Evolutionary conservation across 2,888 invertebrate species (phyloP).

Genomic region (Nomada ferruginata): DNA sequence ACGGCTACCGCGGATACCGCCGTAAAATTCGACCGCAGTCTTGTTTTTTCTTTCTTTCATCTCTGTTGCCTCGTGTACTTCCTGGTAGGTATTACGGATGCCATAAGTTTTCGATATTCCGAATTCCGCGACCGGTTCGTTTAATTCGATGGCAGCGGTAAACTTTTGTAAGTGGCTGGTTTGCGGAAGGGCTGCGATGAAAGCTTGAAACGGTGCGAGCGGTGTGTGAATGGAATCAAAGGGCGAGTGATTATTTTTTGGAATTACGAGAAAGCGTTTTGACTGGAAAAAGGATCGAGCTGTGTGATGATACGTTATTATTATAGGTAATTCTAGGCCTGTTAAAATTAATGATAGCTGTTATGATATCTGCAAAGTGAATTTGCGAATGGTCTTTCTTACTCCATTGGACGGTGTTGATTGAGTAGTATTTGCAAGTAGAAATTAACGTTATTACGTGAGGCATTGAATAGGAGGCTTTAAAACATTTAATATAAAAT

Average conservation of each 20-base stretch:
- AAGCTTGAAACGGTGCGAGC: not conserved
- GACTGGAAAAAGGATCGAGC: too few species aligned
- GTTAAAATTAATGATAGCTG: too few species aligned
- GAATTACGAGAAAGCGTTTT: too few species aligned
- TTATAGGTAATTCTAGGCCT: too few species aligned
- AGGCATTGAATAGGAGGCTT: too few species aligned
- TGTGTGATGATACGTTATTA: too few species aligned
- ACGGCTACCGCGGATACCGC: slow-evolving; percentile 38
- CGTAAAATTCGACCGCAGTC: slow-evolving; percentile 51
- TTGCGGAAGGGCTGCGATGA: slow-evolving; percentile 4
- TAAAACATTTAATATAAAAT: too few species aligned
- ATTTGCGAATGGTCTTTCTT: too few species aligned
- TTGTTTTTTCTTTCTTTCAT: not conserved
- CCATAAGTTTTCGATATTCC: slow-evolving; percentile 43
- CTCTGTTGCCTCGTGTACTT: slow-evolving; percentile 4
- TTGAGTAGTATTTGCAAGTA: too few species aligned
- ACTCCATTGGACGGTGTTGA: too few species aligned
- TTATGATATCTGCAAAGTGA: too few species aligned
- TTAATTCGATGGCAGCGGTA: slow-evolving; percentile 3
- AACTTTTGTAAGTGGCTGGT: not conserved
- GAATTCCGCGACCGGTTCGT: slow-evolving; percentile 21
- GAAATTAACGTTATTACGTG: too few species aligned
- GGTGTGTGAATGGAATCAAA: not conserved
- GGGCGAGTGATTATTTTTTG: not conserved
- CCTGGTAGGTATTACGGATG: slow-evolving; percentile 16